A percentile compares a stretch with the other conserved stretches of the same genome.
Evolutionary conservation across 2,113 vertebrate genomes (phyloP).

Genomic region (Protobothrops flavoviridis): DNA sequence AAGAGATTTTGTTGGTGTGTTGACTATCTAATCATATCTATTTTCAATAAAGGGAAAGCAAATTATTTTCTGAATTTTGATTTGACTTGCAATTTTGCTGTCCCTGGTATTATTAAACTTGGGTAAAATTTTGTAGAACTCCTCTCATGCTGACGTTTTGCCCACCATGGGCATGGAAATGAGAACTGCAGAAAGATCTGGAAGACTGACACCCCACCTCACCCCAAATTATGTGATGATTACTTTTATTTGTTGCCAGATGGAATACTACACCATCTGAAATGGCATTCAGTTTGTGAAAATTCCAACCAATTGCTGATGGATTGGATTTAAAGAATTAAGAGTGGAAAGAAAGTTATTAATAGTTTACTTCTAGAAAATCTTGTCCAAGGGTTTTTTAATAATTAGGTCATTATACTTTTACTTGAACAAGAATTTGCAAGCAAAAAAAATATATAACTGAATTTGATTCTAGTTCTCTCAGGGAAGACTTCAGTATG

Average conservation of each 20-base stretch:
- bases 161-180: constrained; percentile 46
- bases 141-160: constrained; percentile 47
- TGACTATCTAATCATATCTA: background rate
- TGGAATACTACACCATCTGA: background rate
- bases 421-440: background rate
- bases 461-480: background rate
- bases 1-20: constrained; percentile 13
- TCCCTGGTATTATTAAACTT: constrained; percentile 54
- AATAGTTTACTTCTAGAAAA: background rate
- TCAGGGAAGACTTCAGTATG: background rate
- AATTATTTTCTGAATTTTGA: background rate
- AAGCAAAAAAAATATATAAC: background rate
- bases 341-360: background rate
- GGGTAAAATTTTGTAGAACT: constrained; percentile 33
- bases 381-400: background rate
- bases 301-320: background rate
- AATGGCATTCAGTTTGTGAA: background rate
- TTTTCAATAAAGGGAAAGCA: background rate
- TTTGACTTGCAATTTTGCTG: background rate
- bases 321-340: background rate
- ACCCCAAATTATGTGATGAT: background rate
- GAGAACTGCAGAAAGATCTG: background rate
- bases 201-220: background rate
- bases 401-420: background rate
- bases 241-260: background rate